Conservation (phyloP, 2,797 vertebrate species). For the Darevskia mixta region DNA sequence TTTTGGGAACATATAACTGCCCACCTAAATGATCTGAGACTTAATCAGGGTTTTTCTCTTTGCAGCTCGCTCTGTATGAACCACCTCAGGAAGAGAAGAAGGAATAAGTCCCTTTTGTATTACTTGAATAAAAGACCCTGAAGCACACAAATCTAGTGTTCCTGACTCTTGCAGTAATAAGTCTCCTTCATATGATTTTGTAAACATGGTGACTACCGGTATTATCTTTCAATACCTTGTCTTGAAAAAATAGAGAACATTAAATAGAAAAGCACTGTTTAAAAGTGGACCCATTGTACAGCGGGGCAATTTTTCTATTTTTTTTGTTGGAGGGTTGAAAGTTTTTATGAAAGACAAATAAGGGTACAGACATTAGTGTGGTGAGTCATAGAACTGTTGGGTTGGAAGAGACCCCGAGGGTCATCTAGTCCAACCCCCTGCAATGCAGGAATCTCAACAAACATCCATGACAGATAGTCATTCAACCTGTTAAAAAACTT, state of each 20-base stretch:
- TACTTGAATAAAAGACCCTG: constrained; percentile 73
- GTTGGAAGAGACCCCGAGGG: too few species aligned
- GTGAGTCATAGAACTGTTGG: neutral
- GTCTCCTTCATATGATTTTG: neutral
- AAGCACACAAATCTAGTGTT: constrained; percentile 48
- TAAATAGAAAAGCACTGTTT: neutral
- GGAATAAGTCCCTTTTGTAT: constrained; percentile 78
- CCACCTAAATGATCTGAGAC: neutral
- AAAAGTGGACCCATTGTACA: neutral
- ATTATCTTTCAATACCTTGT: neutral
- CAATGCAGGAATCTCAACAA: too few species aligned
- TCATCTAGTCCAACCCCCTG: too few species aligned
- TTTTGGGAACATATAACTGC: too few species aligned
- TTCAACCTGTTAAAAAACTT: too few species aligned
- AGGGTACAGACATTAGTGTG: neutral
- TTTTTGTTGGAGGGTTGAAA: neutral
- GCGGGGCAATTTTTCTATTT: neutral
- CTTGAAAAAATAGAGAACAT: neutral
- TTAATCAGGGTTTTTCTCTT: constrained; percentile 47
- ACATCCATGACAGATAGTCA: too few species aligned
- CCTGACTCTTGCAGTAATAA: neutral
- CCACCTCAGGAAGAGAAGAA: constrained; percentile 84
- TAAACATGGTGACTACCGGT: neutral
- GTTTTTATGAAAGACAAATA: too few species aligned
- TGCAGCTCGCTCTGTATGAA: constrained; percentile 93